Evolutionary conservation across 2,797 vertebrate genomes (phyloP), one percentile per base, ranked within the genome.

Genomic region (Champsocephalus esox): DNA sequence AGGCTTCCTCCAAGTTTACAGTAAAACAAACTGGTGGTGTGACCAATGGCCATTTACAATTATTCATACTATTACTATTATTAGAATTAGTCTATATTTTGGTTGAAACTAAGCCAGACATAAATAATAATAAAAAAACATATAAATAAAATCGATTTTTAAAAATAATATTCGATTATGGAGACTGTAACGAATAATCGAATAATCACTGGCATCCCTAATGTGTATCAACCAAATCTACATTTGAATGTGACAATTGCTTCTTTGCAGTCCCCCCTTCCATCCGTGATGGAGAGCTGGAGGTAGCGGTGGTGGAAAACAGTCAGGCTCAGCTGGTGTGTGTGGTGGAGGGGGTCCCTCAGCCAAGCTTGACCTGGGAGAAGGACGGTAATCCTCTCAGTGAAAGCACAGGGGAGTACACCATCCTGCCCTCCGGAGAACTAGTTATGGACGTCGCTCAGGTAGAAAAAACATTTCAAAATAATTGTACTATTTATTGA

Each of bases 331-430:
- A 96, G 85, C 91, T 99, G 63, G 81, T 93, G 0, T 99, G 98
- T 68, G 69, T 91, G 75, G 95, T 94, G 16, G 96, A 98, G 9
- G 98, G 98, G 0, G 92, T 96, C 66, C 98, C 98, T 79, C 91
- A 95, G 66, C 97, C 98, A 84, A 70, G 81, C 38, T 82, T 99
- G 67, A 92, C 86, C 80, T 99, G 98, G 98, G 95, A 96, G 91
- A 96, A 93, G 76, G 94, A 96, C 6, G 94, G 94, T 32, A 74
- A 2, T 0, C 70, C 87, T 17, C 81, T 99, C 79, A 88, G 83
- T 17, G 93, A 96, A 21, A 82, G 60, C 56, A 54, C 77, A 21
- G 96, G 95, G 79, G 96, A 95, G 92, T 95, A 95, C 73, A 96
- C 86, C 0, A 57, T 95, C 80, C 87, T 96, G 69, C 94, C 96